Evolutionary conservation across 2,797 vertebrate species (phyloP).

Genomic region (Cyclura pinguis): DNA sequence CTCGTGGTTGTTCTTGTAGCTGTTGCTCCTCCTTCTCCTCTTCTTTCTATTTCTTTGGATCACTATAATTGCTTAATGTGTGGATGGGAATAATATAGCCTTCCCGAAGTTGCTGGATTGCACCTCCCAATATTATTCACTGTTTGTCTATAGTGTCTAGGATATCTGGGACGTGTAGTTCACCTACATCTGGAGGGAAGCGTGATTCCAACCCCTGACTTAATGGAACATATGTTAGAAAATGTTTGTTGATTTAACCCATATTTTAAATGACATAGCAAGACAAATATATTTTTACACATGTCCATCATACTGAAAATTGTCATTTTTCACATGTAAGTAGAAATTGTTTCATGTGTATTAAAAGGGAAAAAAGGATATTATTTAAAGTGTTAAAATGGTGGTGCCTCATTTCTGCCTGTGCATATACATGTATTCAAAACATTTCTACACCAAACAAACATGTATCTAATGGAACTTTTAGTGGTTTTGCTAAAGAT

Average conservation of each 20-base stretch:
- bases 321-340: not conserved
- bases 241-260: constrained; percentile 56
- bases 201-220: too few relatives aligned
- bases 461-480: not conserved
- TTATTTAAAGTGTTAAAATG: constrained; percentile 7
- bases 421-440: not conserved
- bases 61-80: constrained; percentile 24
- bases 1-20: too few relatives aligned
- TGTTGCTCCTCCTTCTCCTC: too few relatives aligned
- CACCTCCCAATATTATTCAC: too few relatives aligned
- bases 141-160: too few relatives aligned
- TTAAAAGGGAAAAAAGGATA: not conserved
- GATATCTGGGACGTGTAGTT: too few relatives aligned
- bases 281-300: constrained; percentile 41
- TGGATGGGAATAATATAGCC: too few relatives aligned
- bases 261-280: constrained; percentile 50
- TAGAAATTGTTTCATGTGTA: constrained; percentile 26
- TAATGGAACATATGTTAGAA: constrained; percentile 20
- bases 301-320: not conserved
- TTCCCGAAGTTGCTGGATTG: too few relatives aligned
- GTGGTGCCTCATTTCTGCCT: not conserved
- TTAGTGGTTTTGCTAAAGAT: constrained; percentile 35
- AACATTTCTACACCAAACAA: constrained; percentile 31
- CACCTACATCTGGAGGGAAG: too few relatives aligned
- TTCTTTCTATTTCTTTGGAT: constrained; percentile 31